phyloP scores from a whole-genome alignment of 2,797 vertebrate genomes.

The Muscicapa comitata region DNA sequence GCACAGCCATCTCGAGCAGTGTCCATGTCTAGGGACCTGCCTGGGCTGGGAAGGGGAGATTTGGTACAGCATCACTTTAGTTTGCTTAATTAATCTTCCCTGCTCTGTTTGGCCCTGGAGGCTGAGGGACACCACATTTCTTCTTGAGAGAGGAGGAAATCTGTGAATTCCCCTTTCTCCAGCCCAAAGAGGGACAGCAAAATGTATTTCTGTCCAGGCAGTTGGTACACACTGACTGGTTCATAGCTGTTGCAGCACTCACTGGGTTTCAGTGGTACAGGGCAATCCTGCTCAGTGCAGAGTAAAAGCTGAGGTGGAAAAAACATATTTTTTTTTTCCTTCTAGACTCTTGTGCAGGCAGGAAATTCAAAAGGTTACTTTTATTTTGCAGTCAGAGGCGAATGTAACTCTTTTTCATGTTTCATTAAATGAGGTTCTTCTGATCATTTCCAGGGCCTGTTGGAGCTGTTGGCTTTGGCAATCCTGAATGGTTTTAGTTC shows the following conservation, averaged over 20 bases:
- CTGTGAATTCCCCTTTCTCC: background rate
- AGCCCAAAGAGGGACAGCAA: accelerated
- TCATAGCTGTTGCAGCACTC: accelerated
- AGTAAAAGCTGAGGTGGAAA: background rate
- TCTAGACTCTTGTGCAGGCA: background rate
- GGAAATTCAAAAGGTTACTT: background rate
- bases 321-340: background rate
- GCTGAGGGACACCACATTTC: background rate
- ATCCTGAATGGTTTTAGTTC: background rate
- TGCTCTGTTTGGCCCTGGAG: accelerated
- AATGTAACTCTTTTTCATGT: background rate
- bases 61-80: background rate
- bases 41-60: background rate
- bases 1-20: background rate
- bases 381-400: background rate
- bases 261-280: background rate
- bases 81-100: background rate
- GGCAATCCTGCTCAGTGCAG: background rate
- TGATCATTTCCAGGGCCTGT: background rate
- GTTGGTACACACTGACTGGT: accelerated
- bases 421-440: background rate
- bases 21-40: background rate
- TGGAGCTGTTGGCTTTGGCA: background rate
- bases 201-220: accelerated
- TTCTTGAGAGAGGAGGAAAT: background rate